A percentile compares a stretch with the other conserved stretches of the same genome.
Evolutionary conservation across 2,113 vertebrate species (phyloP).

Genomic region (Epinephelus moara): DNA sequence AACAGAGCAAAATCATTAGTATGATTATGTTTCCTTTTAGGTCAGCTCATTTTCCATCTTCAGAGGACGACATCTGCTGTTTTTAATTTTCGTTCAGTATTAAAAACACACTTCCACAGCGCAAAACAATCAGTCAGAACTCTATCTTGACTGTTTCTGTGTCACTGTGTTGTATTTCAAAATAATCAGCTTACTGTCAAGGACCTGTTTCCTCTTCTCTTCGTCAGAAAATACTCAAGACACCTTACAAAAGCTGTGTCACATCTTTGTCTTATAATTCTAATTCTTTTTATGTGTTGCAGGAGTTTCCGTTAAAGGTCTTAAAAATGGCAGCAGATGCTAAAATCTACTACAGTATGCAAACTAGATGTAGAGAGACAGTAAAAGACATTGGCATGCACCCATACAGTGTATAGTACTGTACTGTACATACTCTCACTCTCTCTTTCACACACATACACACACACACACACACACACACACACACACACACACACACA

Average conservation of each 20-base stretch:
- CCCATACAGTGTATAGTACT: not conserved
- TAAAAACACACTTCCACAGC: not conserved
- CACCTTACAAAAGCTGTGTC: not conserved
- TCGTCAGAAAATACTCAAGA: not conserved
- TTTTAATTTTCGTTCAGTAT: not conserved
- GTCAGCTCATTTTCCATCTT: not conserved
- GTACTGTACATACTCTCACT: constrained; percentile 13
- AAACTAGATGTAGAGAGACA: not conserved
- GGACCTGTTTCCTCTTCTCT: not conserved
- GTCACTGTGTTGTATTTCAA: not conserved
- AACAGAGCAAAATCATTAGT: not conserved
- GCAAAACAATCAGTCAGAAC: not conserved
- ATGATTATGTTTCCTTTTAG: not conserved
- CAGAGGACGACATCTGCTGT: constrained; percentile 1
- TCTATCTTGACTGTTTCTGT: not conserved
- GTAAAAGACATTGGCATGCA: not conserved
- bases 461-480: constrained; percentile 34
- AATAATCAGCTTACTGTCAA: not conserved
- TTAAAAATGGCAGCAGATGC: not conserved
- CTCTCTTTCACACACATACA: not conserved
- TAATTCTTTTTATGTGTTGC: not conserved
- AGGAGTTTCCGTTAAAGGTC: not conserved
- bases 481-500: constrained; percentile 23
- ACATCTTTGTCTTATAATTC: not conserved
- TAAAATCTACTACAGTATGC: not conserved